Conservation (phyloP, 2,797 vertebrate genomes). For the Falco biarmicus region DNA sequence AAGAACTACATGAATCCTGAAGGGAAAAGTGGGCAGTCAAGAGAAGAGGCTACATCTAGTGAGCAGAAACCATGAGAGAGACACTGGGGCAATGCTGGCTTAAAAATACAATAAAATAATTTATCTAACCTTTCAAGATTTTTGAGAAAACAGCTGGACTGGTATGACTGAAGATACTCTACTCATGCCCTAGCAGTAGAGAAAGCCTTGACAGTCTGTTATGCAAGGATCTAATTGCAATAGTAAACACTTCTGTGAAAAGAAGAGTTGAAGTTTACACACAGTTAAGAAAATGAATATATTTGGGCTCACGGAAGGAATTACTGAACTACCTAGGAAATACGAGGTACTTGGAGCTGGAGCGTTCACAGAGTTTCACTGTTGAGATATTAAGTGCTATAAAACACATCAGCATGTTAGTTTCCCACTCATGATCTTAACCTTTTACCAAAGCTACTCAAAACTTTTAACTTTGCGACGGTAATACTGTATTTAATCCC, state of each 20-base stretch:
- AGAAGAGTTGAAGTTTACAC: background rate
- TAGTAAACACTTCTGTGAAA: background rate
- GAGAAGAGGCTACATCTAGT: background rate
- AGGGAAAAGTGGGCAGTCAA: background rate
- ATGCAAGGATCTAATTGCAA: background rate
- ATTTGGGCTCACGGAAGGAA: background rate
- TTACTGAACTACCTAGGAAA: background rate
- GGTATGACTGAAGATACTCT: background rate
- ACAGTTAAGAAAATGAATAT: background rate
- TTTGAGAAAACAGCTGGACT: background rate
- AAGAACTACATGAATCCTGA: background rate
- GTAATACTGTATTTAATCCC: background rate
- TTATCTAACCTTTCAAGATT: background rate
- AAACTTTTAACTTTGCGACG: background rate
- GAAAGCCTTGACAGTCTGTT: background rate
- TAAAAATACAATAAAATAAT: background rate
- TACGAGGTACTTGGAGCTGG: background rate
- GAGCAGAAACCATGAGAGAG: background rate
- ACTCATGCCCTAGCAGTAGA: background rate
- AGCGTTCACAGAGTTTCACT: background rate
- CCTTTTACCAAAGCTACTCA: background rate
- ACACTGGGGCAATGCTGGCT: background rate
- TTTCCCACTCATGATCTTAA: background rate
- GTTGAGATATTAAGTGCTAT: background rate
- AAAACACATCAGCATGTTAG: background rate